phyloP scores from a whole-genome alignment of 2,113 vertebrate species.

The Nycticebus coucang region DNA sequence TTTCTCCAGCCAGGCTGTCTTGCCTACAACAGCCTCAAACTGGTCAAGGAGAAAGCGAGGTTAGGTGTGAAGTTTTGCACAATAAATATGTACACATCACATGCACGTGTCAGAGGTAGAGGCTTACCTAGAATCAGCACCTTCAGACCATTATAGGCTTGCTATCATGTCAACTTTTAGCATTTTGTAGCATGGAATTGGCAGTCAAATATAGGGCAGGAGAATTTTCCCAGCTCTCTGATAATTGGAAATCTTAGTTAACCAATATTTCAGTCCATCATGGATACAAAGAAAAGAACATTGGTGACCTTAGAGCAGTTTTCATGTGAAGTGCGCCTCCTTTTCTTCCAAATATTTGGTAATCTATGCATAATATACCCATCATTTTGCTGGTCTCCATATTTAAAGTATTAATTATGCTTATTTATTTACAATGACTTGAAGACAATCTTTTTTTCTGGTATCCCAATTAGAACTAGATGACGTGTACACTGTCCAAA shows the following conservation, averaged over 20 bases:
- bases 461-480: constrained; percentile 26
- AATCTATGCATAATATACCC: neutral
- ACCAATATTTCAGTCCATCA: neutral
- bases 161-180: neutral
- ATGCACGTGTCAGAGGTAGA: neutral
- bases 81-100: neutral
- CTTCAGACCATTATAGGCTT: neutral
- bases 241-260: neutral
- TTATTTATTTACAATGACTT: neutral
- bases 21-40: neutral
- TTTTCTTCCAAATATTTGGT: constrained; percentile 29
- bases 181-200: constrained; percentile 15
- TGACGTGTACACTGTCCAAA: neutral
- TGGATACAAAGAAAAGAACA: constrained; percentile 3
- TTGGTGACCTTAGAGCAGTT: neutral
- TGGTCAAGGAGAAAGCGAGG: neutral
- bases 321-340: neutral
- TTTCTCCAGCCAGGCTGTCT: neutral
- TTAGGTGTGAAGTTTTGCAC: neutral
- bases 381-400: neutral
- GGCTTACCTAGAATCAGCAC: neutral
- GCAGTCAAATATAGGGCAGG: neutral
- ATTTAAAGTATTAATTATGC: neutral
- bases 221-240: neutral
- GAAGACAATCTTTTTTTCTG: constrained; percentile 17